phyloP scores from a whole-genome alignment of 2,797 vertebrate species.

The Myotis planiceps region DNA sequence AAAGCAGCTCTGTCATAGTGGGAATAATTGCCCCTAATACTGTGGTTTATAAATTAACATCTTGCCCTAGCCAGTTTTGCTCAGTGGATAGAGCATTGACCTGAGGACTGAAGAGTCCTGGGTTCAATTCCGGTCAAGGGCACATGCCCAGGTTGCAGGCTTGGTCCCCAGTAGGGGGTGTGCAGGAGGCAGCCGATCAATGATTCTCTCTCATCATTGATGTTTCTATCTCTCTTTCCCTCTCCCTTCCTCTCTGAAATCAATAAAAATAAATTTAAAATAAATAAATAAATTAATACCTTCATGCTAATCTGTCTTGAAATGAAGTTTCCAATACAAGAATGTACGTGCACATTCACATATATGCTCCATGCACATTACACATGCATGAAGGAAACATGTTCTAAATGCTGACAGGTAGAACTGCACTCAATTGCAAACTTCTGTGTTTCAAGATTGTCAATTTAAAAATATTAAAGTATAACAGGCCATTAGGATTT shows the following conservation, averaged over 20 bases:
- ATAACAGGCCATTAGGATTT: neutral
- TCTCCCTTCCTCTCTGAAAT: too few relatives aligned
- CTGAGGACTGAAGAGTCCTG: too few relatives aligned
- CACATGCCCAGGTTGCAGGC: too few relatives aligned
- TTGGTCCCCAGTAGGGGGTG: too few relatives aligned
- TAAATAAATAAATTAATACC: too few relatives aligned
- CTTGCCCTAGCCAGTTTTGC: too few relatives aligned
- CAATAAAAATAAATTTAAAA: too few relatives aligned
- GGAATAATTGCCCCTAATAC: neutral
- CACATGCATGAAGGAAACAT: neutral
- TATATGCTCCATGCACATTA: rapidly evolving
- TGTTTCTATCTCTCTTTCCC: too few relatives aligned
- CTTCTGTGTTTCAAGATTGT: neutral
- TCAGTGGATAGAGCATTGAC: too few relatives aligned
- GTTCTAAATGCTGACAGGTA: neutral
- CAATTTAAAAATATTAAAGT: neutral
- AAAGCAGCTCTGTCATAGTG: neutral
- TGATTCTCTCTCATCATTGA: too few relatives aligned
- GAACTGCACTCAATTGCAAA: neutral
- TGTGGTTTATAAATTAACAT: neutral
- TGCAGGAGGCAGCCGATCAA: too few relatives aligned
- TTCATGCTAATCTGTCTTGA: neutral
- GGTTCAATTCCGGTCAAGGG: too few relatives aligned
- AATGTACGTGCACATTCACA: neutral
- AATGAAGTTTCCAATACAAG: neutral